These are phyloP conservation scores for Colistium nudipinnis DNA, from an alignment of 2,113 vertebrate species.

Conservation along the genomic window DNA sequence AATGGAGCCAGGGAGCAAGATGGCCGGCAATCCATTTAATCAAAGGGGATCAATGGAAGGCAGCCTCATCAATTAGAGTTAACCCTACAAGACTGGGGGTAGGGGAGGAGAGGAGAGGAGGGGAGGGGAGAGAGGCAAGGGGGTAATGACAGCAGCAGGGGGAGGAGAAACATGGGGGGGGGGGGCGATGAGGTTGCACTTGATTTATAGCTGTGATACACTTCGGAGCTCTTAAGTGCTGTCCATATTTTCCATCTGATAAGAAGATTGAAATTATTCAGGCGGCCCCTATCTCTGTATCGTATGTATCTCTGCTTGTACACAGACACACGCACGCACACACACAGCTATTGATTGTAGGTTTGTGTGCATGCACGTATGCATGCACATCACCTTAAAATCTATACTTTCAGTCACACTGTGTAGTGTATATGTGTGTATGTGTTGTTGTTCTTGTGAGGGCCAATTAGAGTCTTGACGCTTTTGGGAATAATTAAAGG, in stretches of 20 bases:
- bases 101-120: not conserved
- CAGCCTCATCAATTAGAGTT: slow-evolving; percentile 67
- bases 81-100: slow-evolving; percentile 48
- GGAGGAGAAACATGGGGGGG: slow-evolving; percentile 1
- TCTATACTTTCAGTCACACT: not conserved
- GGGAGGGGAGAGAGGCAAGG: not conserved
- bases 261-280: slow-evolving; percentile 72
- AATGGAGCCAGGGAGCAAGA: slow-evolving; percentile 46
- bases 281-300: slow-evolving; percentile 26
- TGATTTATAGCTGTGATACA: slow-evolving; percentile 71
- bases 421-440: not conserved
- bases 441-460: no score
- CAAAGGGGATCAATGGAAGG: slow-evolving; percentile 64
- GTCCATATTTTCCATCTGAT: slow-evolving; percentile 75
- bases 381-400: not conserved
- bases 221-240: slow-evolving; percentile 72
- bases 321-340: no score
- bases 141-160: slow-evolving; percentile 10
- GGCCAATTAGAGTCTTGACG: no score
- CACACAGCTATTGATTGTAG: no score
- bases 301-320: no score
- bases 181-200: slow-evolving; percentile 43
- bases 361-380: not conserved
- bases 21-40: slow-evolving; percentile 72
- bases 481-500: not conserved